A percentile compares a stretch with the other conserved stretches of the same genome.
These are phyloP conservation scores for Caenorhabditis virilis DNA, from an alignment of 2,888 invertebrate genomes.

Conservation along the genomic window DNA sequence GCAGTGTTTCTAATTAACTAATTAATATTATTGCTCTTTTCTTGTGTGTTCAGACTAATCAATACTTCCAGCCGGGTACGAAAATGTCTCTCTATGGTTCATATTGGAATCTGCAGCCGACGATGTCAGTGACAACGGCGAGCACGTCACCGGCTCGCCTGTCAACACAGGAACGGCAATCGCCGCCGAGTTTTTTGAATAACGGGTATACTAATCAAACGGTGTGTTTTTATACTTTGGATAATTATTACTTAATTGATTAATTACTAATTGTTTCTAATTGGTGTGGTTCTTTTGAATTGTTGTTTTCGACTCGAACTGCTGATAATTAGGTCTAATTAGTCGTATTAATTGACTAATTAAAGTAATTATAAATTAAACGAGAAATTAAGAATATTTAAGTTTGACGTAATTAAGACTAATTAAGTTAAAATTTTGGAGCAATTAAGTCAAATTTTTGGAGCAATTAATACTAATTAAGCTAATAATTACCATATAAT, in stretches of 20 bases:
- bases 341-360: background rate
- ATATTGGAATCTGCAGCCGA: conserved; percentile 63
- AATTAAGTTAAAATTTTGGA: too few relatives aligned
- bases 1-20: too few relatives aligned
- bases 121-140: conserved; percentile 12
- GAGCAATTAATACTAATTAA: too few relatives aligned
- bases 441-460: too few relatives aligned
- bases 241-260: background rate
- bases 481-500: too few relatives aligned
- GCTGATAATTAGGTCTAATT: background rate
- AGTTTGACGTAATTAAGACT: too few relatives aligned
- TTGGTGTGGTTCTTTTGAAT: background rate
- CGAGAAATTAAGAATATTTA: too few relatives aligned
- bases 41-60: too few relatives aligned
- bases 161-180: conserved; percentile 38
- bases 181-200: conserved; percentile 43
- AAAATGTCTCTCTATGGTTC: conserved; percentile 67
- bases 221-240: conserved; percentile 15
- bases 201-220: conserved; percentile 44
- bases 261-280: background rate
- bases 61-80: too few relatives aligned
- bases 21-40: too few relatives aligned
- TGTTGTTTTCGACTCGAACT: background rate
- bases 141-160: conserved; percentile 34
- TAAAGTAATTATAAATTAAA: too few relatives aligned